Base-by-base conservation (phyloP, 2,113 vertebrate species). In the Laterallus jamaicensis region DNA sequence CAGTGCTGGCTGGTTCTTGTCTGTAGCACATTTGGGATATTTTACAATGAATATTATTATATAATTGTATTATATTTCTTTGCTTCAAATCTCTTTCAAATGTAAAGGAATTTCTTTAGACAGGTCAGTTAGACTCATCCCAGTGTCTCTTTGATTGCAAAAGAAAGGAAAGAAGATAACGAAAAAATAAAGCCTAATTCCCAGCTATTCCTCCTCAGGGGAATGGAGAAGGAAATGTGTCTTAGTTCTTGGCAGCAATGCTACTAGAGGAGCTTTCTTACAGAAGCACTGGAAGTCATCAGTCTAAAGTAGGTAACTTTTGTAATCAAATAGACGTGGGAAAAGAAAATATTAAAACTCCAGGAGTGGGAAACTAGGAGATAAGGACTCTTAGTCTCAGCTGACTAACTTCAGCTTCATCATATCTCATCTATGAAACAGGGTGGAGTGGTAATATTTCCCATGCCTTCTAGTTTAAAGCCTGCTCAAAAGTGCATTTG, bases 321-420 rank as follows among this genome's bases (percentile, higher is more conserved):
- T 88, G 32, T 52, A 90, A 83, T 92, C 81, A 86, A 37, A 63
- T 12, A 66, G 47, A 86, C 47, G 54, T 55, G 44, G 77, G 69
- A 84, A 88, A 88, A 82, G 24, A 58, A 67, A 88, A 39, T 68
- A 86, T 37, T 74, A 75, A 71, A 86, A 60, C 52, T 42, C 20
- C 66, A 82, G 54, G 62, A 54, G 19, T 64, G 58, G 68, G 69
- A 93, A 93, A 86, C 8, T 15, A 26, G 44, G 58, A 90, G 92
- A 92, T 94, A 95, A 95, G 69, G 52, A 56, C n/a, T 69, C 75
- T 74, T 31, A 75, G 62, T 56, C 35, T 85, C 60, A 88, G 86
- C 29, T 93, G 66, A 71, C 42, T 92, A 90, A 64, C 76, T 69
- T 47, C 42, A 50, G 26, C 42, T 75, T 88, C 49, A 42, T 77